Conservation (phyloP, 2,888 invertebrate genomes). For the Adela reaumurella region DNA sequence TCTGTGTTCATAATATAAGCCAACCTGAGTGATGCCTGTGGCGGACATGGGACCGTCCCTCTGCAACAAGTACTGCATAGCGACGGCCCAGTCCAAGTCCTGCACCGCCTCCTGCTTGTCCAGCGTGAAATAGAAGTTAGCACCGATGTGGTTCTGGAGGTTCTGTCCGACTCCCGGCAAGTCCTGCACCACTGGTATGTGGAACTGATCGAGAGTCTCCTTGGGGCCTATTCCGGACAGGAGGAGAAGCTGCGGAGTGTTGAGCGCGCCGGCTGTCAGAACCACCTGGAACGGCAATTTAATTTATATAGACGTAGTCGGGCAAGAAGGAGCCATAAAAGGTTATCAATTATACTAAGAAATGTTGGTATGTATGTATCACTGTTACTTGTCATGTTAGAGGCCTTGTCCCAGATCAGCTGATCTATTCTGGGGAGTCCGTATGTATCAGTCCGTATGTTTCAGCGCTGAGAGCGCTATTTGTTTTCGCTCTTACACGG, state of each 20-base stretch:
- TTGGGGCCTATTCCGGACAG: slow-evolving; percentile 63
- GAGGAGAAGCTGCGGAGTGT: slow-evolving; percentile 60
- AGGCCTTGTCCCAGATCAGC: no score
- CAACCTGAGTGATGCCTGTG: slow-evolving; percentile 60
- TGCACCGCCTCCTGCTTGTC: slow-evolving; percentile 37
- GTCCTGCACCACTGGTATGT: slow-evolving; percentile 54
- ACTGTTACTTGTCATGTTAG: no score
- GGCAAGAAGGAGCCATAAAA: no score
- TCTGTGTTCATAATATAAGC: no score
- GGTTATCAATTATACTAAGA: no score
- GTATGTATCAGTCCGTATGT: no score
- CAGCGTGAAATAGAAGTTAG: slow-evolving; percentile 48
- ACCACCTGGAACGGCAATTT: slow-evolving; percentile 34
- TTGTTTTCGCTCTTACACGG: no score
- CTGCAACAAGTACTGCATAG: slow-evolving; percentile 51
- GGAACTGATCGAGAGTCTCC: slow-evolving; percentile 40
- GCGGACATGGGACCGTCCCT: slow-evolving; percentile 58
- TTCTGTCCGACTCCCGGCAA: slow-evolving; percentile 62
- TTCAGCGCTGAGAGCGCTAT: no score
- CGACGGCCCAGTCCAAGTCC: slow-evolving; percentile 54
- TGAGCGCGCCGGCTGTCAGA: slow-evolving; percentile 60
- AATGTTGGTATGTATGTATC: no score
- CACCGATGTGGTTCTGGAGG: slow-evolving; percentile 61
- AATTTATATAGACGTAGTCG: no score
- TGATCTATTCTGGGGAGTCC: no score